Evolutionary conservation across 1,140 invertebrate species (phyloP).

Genomic region (Druon quercuslanigerum): DNA sequence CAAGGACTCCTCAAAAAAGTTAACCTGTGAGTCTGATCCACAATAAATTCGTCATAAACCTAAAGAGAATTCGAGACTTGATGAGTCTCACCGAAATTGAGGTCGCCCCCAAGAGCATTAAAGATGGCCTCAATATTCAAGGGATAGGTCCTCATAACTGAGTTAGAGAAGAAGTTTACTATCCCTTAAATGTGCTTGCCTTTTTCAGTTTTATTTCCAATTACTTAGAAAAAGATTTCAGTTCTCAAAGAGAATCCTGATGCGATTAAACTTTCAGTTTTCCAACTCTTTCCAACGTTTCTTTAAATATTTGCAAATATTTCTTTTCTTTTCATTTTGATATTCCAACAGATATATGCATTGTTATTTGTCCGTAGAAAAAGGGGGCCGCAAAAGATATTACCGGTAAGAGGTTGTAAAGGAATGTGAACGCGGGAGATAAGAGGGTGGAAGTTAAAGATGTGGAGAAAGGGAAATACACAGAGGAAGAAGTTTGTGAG

Average conservation of each 20-base stretch:
- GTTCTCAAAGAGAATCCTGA: not conserved
- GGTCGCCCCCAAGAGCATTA: no score
- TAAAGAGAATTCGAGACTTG: not conserved
- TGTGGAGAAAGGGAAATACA: slow-evolving; percentile 50
- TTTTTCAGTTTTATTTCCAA: not conserved
- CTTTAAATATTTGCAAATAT: slow-evolving; percentile 8
- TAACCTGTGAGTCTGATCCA: not conserved
- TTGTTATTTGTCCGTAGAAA: slow-evolving; percentile 26
- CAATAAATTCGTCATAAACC: slow-evolving; percentile 1
- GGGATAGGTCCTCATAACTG: no score
- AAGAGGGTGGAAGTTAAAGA: slow-evolving; percentile 37
- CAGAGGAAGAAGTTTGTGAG: slow-evolving; percentile 35
- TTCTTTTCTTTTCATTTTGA: slow-evolving; percentile 10
- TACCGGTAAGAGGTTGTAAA: not conserved
- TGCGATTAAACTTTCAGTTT: slow-evolving; percentile 11
- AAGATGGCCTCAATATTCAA: no score
- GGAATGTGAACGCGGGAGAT: slow-evolving; percentile 22
- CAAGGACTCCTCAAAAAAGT: not conserved
- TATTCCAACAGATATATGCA: slow-evolving; percentile 17
- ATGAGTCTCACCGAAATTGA: slow-evolving; percentile 7
- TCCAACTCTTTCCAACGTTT: not conserved
- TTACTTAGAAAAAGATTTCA: not conserved
- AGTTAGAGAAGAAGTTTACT: no score
- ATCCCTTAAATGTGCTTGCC: no score
- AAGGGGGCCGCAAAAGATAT: slow-evolving; percentile 1